Conservation (phyloP, 2,797 vertebrate species). For the Manis javanica region DNA sequence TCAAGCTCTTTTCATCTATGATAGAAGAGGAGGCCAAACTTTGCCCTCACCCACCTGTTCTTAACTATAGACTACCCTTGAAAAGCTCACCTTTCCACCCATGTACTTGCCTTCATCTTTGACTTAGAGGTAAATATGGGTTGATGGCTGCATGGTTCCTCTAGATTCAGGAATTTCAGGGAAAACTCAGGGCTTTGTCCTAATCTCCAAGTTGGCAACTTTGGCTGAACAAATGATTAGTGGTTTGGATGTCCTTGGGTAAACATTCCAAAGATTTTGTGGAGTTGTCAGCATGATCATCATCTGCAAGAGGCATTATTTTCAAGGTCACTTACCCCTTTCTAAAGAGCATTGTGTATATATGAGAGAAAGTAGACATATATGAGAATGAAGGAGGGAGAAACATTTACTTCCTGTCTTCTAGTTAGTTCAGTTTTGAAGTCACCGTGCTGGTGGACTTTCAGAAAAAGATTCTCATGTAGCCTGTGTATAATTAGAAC, state of each 20-base stretch:
- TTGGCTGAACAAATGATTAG: background rate
- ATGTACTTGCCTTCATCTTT: background rate
- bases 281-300: background rate
- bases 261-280: background rate
- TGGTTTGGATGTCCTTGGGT: background rate
- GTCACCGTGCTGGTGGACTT: background rate
- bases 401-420: background rate
- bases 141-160: background rate
- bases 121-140: background rate
- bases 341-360: background rate
- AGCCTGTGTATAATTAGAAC: background rate
- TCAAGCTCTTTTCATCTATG: constrained; percentile 51
- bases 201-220: background rate
- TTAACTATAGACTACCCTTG: background rate
- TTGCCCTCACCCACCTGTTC: constrained; percentile 8
- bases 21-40: constrained; percentile 38
- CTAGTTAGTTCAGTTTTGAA: background rate
- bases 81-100: background rate
- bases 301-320: background rate
- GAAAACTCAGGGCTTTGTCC: background rate
- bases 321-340: background rate
- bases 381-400: background rate
- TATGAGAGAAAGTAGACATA: background rate
- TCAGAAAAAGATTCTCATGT: background rate
- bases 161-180: constrained; percentile 45